A percentile compares a stretch with the other conserved stretches of the same genome.
Conservation (phyloP, 2,797 vertebrate species). For the Ibycter americanus region DNA sequence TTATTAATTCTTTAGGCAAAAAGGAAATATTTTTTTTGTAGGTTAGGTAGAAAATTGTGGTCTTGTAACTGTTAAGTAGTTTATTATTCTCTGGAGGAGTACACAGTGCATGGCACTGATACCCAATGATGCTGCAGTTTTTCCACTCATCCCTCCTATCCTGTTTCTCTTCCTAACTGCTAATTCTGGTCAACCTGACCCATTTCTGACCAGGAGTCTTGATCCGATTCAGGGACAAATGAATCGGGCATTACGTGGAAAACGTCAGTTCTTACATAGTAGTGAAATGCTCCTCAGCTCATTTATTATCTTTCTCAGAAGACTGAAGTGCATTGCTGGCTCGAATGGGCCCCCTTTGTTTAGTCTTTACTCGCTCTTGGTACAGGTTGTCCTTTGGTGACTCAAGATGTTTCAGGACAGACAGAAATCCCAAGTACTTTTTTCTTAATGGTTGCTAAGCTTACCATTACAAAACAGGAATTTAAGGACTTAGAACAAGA, state of each 20-base stretch:
- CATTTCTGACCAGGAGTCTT: not conserved
- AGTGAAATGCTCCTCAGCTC: not conserved
- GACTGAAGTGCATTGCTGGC: not conserved
- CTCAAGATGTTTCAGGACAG: not conserved
- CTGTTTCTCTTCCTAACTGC: not conserved
- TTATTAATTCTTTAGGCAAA: not conserved
- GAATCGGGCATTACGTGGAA: not conserved
- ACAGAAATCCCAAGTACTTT: not conserved
- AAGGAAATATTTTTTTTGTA: not conserved
- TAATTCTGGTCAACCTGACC: conserved; percentile 7
- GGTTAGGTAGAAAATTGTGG: not conserved
- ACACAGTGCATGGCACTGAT: not conserved
- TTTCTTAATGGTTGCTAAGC: not conserved
- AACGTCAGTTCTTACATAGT: not conserved
- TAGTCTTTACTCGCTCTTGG: not conserved
- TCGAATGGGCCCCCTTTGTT: not conserved
- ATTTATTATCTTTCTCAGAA: not conserved
- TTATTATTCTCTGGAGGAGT: not conserved
- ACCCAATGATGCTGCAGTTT: not conserved
- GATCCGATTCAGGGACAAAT: not conserved
- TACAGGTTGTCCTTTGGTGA: not conserved
- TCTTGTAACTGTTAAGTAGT: not conserved
- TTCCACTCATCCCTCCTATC: not conserved
- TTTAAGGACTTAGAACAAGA: not conserved
- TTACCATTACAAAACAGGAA: rapidly evolving